A percentile compares a stretch with the other conserved stretches of the same genome.
phyloP scores from a whole-genome alignment of 2,113 vertebrate species.

The Mus musculus region GRCm39 chr12:38297001-38297500 shows the following conservation, averaged over 20 bases:
- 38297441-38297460: not conserved
- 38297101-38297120: conserved; percentile 2
- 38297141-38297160: not conserved
- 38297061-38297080: not conserved
- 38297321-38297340: not conserved
- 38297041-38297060: too few relatives aligned
- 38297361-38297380: not conserved
- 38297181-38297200: not conserved
- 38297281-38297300: not conserved
- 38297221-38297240: not conserved
- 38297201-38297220: not conserved
- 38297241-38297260: not conserved
- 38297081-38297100: not conserved
- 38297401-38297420: fast-evolving
- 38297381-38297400: not conserved
- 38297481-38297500: not conserved
- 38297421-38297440: not conserved
- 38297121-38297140: not conserved
- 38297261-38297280: not conserved
- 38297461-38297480: not conserved
- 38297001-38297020: too few relatives aligned
- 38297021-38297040: too few relatives aligned
- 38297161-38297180: not conserved
- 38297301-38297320: not conserved
- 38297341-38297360: not conserved